phyloP scores from a whole-genome alignment of 2,797 vertebrate species.

The Kryptolebias ocellatus region DNA sequence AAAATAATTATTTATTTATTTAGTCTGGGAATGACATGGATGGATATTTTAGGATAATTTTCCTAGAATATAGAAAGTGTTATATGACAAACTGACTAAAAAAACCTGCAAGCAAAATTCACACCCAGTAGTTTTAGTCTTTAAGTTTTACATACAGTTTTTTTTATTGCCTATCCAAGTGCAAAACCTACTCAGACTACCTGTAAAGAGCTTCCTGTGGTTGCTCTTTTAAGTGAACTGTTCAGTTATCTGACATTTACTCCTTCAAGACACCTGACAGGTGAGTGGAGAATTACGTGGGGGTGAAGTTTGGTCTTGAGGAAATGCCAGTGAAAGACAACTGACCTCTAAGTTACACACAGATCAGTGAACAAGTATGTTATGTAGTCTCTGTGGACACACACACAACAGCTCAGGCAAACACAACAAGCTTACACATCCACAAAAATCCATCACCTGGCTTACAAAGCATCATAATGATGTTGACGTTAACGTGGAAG shows the following conservation, averaged over 20 bases:
- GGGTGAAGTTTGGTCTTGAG: slow-evolving; percentile 23
- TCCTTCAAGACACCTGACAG: slow-evolving; percentile 51
- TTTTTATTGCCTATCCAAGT: background rate
- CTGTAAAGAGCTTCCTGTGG: background rate
- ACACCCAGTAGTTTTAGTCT: no score
- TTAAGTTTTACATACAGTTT: background rate
- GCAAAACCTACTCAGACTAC: slow-evolving; percentile 1
- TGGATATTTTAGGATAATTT: no score
- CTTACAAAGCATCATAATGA: slow-evolving; percentile 52
- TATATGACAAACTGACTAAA: no score
- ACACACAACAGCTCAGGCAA: slow-evolving; percentile 3
- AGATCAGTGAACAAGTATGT: slow-evolving; percentile 56
- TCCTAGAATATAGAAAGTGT: no score
- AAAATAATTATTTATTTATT: no score
- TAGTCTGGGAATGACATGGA: no score
- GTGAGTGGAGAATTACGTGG: slow-evolving; percentile 30
- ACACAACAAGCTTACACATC: slow-evolving; percentile 7
- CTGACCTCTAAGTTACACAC: slow-evolving; percentile 55
- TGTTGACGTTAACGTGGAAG: slow-evolving; percentile 65
- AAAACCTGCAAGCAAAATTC: no score
- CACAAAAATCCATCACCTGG: slow-evolving; percentile 59
- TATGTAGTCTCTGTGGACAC: slow-evolving; percentile 26
- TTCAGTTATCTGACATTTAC: slow-evolving; percentile 44
- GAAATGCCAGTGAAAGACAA: slow-evolving; percentile 53
- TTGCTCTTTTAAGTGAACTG: slow-evolving; percentile 20